Evolutionary conservation across 2,113 vertebrate species (phyloP).

Genomic region (Calidris pugnax): DNA sequence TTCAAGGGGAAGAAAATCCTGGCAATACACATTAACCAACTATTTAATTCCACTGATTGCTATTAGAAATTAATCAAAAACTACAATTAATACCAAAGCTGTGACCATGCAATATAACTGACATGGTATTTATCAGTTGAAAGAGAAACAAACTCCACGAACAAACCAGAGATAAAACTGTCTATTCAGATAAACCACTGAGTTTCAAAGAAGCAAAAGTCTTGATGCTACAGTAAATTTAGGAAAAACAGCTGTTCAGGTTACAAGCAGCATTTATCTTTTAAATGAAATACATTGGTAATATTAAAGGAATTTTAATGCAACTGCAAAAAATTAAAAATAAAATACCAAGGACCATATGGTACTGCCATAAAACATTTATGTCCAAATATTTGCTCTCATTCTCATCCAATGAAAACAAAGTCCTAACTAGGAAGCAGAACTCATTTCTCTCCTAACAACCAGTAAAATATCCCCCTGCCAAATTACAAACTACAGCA

Average conservation of each 20-base stretch:
- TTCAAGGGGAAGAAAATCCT: background rate
- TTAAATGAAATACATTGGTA: slow-evolving; percentile 42
- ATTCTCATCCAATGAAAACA: slow-evolving; percentile 56
- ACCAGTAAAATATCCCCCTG: slow-evolving; percentile 4
- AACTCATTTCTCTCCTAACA: slow-evolving; percentile 44
- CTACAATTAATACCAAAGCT: background rate
- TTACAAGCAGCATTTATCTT: slow-evolving; percentile 14
- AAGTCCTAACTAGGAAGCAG: slow-evolving; percentile 44
- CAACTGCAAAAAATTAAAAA: slow-evolving; percentile 57
- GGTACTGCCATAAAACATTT: slow-evolving; percentile 62
- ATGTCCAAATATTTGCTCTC: slow-evolving; percentile 64
- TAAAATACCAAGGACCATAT: slow-evolving; percentile 55
- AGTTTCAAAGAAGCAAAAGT: background rate
- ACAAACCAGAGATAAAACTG: background rate
- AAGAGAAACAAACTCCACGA: background rate
- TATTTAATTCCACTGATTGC: background rate
- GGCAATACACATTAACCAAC: background rate
- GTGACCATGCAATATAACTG: background rate
- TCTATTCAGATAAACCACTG: background rate
- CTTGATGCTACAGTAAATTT: background rate
- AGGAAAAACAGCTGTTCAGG: slow-evolving; percentile 37
- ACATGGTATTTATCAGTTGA: background rate
- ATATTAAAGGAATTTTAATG: slow-evolving; percentile 56
- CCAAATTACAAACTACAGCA: background rate
- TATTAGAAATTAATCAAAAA: slow-evolving; percentile 20